These are phyloP conservation scores for Calcarius lapponicus DNA, from an alignment of 2,797 vertebrate species.

Conservation along the genomic window DNA sequence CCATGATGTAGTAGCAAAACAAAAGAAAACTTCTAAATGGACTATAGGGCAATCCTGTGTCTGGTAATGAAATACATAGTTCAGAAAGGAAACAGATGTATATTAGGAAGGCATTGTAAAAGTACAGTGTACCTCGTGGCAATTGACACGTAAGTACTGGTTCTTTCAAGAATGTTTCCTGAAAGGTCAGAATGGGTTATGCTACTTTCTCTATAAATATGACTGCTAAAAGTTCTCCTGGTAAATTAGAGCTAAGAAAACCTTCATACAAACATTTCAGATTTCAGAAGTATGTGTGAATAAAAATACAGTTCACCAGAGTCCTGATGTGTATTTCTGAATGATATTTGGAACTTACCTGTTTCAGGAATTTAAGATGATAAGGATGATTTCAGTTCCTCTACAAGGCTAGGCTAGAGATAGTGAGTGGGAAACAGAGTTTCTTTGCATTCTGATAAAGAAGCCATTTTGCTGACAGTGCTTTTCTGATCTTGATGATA, in stretches of 20 bases:
- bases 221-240: background rate
- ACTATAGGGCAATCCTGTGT: background rate
- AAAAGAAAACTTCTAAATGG: background rate
- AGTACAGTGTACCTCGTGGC: background rate
- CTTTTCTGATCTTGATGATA: background rate
- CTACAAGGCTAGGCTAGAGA: background rate
- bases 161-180: background rate
- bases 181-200: background rate
- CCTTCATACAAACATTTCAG: background rate
- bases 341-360: background rate
- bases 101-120: background rate
- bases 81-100: background rate
- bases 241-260: background rate
- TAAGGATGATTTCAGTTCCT: background rate
- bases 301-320: background rate
- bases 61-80: background rate
- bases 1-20: background rate
- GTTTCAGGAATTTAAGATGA: background rate
- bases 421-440: background rate
- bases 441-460: background rate
- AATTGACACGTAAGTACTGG: background rate
- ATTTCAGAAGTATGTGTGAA: background rate
- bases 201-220: background rate
- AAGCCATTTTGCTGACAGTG: background rate
- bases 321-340: background rate